These are phyloP conservation scores for Squalus acanthias DNA, from an alignment of 2,797 vertebrate species.

Conservation along the genomic window DNA sequence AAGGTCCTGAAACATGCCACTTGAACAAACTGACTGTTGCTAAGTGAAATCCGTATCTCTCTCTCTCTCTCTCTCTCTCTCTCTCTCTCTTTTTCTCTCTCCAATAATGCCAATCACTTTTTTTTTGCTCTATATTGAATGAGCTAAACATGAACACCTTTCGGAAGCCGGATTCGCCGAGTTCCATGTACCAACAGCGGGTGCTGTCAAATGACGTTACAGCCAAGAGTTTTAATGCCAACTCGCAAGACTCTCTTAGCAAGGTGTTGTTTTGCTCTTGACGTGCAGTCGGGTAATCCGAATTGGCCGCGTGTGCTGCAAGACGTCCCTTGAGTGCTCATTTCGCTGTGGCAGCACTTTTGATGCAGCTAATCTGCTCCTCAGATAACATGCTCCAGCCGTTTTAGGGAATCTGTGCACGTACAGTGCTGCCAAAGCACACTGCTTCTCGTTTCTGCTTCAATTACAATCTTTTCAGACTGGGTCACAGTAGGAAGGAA, in stretches of 20 bases:
- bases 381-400: neutral
- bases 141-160: too few relatives aligned
- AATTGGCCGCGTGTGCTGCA: too few relatives aligned
- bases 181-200: too few relatives aligned
- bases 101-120: too few relatives aligned
- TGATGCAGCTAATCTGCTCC: neutral
- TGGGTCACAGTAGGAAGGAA: neutral
- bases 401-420: neutral
- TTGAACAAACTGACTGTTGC: too few relatives aligned
- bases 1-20: too few relatives aligned
- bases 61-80: too few relatives aligned
- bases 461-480: neutral
- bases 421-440: neutral
- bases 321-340: neutral
- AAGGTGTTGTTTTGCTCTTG: neutral
- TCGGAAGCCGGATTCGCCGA: too few relatives aligned
- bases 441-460: neutral
- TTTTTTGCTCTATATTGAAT: too few relatives aligned
- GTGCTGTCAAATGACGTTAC: neutral
- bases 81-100: too few relatives aligned
- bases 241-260: neutral
- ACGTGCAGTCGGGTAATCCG: neutral
- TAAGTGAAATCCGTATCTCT: too few relatives aligned
- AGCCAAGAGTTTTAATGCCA: neutral
- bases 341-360: neutral